Conservation (phyloP, 2,888 invertebrate genomes). For the Trichopoda pennipes region DNA sequence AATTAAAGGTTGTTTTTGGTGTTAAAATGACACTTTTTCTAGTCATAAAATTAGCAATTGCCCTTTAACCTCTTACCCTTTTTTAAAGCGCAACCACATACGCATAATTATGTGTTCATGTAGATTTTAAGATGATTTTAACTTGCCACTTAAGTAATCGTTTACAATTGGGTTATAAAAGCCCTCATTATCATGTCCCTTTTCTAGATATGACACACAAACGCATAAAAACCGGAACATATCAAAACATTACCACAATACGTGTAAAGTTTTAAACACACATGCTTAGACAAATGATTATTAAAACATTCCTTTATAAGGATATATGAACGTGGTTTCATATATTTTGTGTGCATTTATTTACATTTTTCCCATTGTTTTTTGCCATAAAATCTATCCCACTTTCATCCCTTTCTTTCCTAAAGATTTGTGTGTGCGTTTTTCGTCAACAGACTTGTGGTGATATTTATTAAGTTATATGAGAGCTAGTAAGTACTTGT, state of each 20-base stretch:
- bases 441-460: conserved; percentile 16
- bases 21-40: conserved; percentile 49
- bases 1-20: conserved; percentile 39
- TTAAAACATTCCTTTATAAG: conserved; percentile 26
- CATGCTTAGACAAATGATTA: conserved; percentile 12
- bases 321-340: conserved; percentile 12
- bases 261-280: conserved; percentile 21
- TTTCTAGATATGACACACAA: conserved; percentile 59
- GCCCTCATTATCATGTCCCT: conserved; percentile 68
- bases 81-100: conserved; percentile 23
- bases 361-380: conserved; percentile 56
- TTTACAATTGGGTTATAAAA: conserved; percentile 68
- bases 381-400: conserved; percentile 56
- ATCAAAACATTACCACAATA: conserved; percentile 39
- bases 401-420: conserved; percentile 44
- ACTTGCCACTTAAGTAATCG: conserved; percentile 65
- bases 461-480: conserved; percentile 52
- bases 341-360: conserved; percentile 47
- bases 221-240: conserved; percentile 4
- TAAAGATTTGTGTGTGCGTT: not conserved
- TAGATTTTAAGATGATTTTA: conserved; percentile 56
- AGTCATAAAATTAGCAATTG: conserved; percentile 56
- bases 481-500: conserved; percentile 26
- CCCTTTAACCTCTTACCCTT: conserved; percentile 67
- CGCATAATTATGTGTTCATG: not conserved